Base-by-base conservation (phyloP, 2,888 invertebrate species). In the Beris morrisii region DNA sequence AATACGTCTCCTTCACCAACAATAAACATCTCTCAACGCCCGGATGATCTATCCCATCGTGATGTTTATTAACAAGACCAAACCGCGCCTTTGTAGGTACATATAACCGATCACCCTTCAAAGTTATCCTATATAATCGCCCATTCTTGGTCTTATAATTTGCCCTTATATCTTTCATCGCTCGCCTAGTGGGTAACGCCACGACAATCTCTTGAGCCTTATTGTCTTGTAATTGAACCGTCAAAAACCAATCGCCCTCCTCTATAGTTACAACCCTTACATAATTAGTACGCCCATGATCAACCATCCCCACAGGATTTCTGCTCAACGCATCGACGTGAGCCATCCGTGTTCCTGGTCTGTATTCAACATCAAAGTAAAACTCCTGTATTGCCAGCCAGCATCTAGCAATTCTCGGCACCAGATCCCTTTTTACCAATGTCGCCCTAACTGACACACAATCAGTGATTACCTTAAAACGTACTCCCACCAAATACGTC, bases 11-110 rank as follows among this genome's bases (percentile, higher is more conserved):
- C n/a, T n/a, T n/a, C n/a, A n/a, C n/a, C n/a, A n/a, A n/a, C n/a
- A n/a, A n/a, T n/a, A n/a, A n/a, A n/a, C 4, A 6, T 22, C 59
- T 64, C 9, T 30, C 50, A 50, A 50, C 12, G 15, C 50, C 50
- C 6, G 15, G 15, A 50, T 50, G 50, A 9, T 15, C 50, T 11
- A n/a, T 12, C 7, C 15, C 50, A 15, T 50, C 50, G n/a, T 50
- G 50, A 50, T 15, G 15, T n/a, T 6, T 13, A 9, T 15, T 11
- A 11, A 11, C 11, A 9, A 44, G 7, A 9, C 44, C 11, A 44
- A 9, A 44, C 11, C 11, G 6, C 11, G 11, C 6, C 6, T 6
- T 11, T 6, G 6, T 11, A n/a, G 50, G 50, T 7, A 50, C 5
- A 12, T 12, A 9, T 13, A 9, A 50, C 15, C 15, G 5, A n/a